Evolutionary conservation across 2,797 vertebrate species (phyloP).

Genomic region (Arrhamphus sclerolepis): DNA sequence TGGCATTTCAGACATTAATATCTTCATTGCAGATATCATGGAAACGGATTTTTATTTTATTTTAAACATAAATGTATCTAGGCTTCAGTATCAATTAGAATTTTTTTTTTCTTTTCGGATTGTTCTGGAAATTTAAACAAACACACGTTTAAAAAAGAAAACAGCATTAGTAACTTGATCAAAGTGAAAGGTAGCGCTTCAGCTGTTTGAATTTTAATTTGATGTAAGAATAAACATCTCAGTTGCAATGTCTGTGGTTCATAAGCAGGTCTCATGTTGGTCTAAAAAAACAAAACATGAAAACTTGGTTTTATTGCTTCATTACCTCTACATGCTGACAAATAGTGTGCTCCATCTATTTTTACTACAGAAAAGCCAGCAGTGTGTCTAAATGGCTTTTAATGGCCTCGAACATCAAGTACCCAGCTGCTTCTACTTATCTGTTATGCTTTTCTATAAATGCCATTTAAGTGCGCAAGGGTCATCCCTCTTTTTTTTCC

Average conservation of each 20-base stretch:
- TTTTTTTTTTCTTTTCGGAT: too few species aligned
- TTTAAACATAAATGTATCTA: too few species aligned
- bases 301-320: constrained; percentile 24
- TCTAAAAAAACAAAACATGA: constrained; percentile 14
- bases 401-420: constrained; percentile 57
- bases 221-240: constrained; percentile 14
- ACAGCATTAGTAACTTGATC: constrained; percentile 4
- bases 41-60: too few species aligned
- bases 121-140: too few species aligned
- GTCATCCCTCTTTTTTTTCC: constrained; percentile 31
- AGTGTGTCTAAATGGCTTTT: constrained; percentile 64
- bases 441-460: constrained; percentile 70
- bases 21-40: too few species aligned
- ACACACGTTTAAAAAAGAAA: not conserved
- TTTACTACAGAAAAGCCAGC: constrained; percentile 42
- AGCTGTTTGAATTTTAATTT: constrained; percentile 38
- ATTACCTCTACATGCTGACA: constrained; percentile 16
- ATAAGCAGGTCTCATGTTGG: constrained; percentile 4
- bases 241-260: constrained; percentile 21
- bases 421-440: constrained; percentile 74
- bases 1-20: constrained; percentile 13
- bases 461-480: constrained; percentile 70
- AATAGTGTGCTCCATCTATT: constrained; percentile 47
- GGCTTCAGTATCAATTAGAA: too few species aligned
- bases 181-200: constrained; percentile 18